These are phyloP conservation scores for Lamellibrachia luymesi DNA, from an alignment of 1,140 invertebrate genomes.

Conservation along the genomic window DNA sequence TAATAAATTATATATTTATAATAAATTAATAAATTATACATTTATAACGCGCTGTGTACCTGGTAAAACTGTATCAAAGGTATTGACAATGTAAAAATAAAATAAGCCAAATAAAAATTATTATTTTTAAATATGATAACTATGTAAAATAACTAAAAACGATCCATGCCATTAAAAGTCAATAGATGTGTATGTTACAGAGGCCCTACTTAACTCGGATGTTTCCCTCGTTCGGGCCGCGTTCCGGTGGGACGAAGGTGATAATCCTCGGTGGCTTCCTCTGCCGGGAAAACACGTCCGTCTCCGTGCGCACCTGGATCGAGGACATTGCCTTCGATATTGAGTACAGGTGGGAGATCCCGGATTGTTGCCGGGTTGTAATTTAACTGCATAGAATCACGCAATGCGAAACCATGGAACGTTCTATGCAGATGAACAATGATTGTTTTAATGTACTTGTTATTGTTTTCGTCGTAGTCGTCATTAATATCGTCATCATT, in stretches of 20 bases:
- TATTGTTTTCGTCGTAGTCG: not conserved
- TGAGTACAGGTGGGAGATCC: not conserved
- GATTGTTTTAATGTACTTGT: not conserved
- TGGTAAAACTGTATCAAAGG: too few species aligned
- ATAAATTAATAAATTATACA: too few species aligned
- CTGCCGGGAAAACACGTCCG: not conserved
- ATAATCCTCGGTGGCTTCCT: not conserved
- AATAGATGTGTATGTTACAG: not conserved
- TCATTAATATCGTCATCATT: too few species aligned
- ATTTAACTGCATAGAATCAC: not conserved
- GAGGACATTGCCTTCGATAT: not conserved
- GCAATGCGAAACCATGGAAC: not conserved
- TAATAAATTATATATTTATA: too few species aligned
- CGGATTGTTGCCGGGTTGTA: not conserved
- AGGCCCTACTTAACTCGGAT: not conserved
- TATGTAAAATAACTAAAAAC: too few species aligned
- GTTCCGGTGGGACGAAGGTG: not conserved
- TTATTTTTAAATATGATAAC: too few species aligned
- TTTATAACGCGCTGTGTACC: too few species aligned
- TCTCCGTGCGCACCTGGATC: not conserved
- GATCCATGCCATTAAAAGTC: not conserved
- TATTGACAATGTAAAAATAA: too few species aligned
- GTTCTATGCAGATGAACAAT: not conserved
- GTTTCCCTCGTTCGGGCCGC: not conserved
- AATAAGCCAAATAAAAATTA: too few species aligned